Percentiles rank a stretch among this genome's conserved stretches.
phyloP scores from a whole-genome alignment of 2,113 vertebrate genomes.

The Macrotis lagotis region DNA sequence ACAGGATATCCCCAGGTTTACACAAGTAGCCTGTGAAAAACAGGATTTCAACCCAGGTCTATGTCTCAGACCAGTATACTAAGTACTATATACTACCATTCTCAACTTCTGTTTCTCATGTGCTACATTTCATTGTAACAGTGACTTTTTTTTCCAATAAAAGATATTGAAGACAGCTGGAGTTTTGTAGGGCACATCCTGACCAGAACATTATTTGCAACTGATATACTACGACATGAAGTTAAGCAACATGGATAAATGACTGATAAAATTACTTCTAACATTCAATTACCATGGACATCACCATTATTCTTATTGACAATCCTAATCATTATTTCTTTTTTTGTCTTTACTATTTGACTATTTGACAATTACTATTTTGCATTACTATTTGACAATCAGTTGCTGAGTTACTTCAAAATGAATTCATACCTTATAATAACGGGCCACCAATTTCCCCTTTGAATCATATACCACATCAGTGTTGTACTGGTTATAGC shows the following conservation, averaged over 20 bases:
- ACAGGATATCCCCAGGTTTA: neutral
- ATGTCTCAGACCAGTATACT: neutral
- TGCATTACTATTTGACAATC: neutral
- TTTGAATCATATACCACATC: conserved; percentile 75
- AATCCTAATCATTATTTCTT: neutral
- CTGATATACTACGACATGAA: neutral
- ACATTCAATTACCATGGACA: neutral
- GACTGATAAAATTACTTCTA: neutral
- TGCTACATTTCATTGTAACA: neutral
- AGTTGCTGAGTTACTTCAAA: neutral
- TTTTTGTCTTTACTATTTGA: too few species aligned
- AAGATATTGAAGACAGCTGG: neutral
- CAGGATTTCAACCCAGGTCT: neutral
- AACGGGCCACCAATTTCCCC: conserved; percentile 76
- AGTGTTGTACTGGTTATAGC: conserved; percentile 76
- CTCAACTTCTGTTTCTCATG: neutral
- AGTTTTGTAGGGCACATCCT: neutral
- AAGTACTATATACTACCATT: neutral
- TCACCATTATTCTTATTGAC: neutral
- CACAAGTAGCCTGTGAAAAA: neutral
- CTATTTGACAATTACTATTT: too few species aligned
- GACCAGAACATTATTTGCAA: neutral
- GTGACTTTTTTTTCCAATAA: neutral
- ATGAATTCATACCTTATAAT: conserved; percentile 75
- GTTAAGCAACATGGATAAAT: neutral